A percentile compares a stretch with the other conserved stretches of the same genome.
phyloP scores from a whole-genome alignment of 2,888 invertebrate genomes.

The Seira ritae region DNA sequence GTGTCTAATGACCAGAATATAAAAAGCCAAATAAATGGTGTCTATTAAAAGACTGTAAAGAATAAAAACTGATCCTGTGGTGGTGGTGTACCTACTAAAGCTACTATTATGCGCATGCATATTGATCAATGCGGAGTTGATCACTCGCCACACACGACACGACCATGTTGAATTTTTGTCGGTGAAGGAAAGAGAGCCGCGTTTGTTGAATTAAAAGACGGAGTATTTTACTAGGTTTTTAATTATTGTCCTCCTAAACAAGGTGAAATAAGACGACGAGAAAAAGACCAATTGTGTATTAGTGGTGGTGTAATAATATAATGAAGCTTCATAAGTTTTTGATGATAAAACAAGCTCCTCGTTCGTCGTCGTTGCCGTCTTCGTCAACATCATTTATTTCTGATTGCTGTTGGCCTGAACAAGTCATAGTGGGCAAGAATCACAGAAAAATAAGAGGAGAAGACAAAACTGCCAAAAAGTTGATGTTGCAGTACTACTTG shows the following conservation, averaged over 20 bases:
- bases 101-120: too few species aligned
- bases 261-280: neutral
- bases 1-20: neutral
- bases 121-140: too few species aligned
- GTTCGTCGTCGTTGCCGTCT: neutral
- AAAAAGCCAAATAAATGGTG: neutral
- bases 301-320: constrained; percentile 24
- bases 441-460: neutral
- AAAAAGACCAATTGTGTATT: neutral
- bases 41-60: neutral
- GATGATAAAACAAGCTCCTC: constrained; percentile 51
- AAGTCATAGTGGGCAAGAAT: neutral
- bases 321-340: constrained; percentile 52
- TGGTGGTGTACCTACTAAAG: too few species aligned
- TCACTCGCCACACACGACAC: too few species aligned
- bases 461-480: neutral
- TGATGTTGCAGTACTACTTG: neutral
- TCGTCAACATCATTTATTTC: constrained; percentile 25
- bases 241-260: neutral
- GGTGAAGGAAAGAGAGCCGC: too few species aligned
- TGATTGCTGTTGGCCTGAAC: constrained; percentile 40
- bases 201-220: too few species aligned
- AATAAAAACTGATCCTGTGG: neutral
- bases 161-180: too few species aligned
- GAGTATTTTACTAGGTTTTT: neutral